Evolutionary conservation across 2,888 invertebrate species (phyloP).

Genomic region (Oscheius onirici): DNA sequence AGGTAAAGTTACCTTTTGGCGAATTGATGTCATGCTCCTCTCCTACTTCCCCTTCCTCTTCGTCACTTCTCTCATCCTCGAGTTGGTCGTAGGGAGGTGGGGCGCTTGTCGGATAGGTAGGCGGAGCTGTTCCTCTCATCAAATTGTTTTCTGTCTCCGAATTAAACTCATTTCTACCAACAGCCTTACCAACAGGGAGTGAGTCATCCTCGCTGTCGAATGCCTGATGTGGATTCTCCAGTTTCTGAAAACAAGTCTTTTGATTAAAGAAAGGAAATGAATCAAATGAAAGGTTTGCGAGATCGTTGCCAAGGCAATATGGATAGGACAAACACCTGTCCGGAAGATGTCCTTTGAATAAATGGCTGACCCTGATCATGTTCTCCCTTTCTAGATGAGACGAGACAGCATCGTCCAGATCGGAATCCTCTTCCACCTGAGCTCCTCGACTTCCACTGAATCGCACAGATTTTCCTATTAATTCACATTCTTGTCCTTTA

Average conservation of each 20-base stretch:
- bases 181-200: conserved; percentile 8
- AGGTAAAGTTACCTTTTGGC: not conserved
- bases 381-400: not conserved
- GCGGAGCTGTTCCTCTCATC: conserved; percentile 13
- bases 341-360: not conserved
- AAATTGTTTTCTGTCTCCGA: not conserved
- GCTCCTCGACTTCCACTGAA: conserved; percentile 4
- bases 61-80: not conserved
- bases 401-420: not conserved
- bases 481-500: not conserved
- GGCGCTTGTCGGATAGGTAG: conserved; percentile 11
- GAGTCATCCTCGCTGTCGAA: conserved; percentile 28
- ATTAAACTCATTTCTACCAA: not conserved
- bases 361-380: conserved; percentile 3
- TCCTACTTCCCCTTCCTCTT: not conserved
- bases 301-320: conserved; percentile 9
- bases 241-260: conserved; percentile 36
- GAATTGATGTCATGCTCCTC: not conserved
- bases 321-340: not conserved
- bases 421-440: not conserved
- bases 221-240: conserved; percentile 45
- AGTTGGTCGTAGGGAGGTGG: conserved; percentile 9
- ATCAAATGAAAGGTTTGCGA: not conserved
- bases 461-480: conserved; percentile 21
- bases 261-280: not conserved